Evolutionary conservation across 35 echinoderm and acorn worm species (phyloP).

Genomic region (Eucidaris tribuloides): DNA sequence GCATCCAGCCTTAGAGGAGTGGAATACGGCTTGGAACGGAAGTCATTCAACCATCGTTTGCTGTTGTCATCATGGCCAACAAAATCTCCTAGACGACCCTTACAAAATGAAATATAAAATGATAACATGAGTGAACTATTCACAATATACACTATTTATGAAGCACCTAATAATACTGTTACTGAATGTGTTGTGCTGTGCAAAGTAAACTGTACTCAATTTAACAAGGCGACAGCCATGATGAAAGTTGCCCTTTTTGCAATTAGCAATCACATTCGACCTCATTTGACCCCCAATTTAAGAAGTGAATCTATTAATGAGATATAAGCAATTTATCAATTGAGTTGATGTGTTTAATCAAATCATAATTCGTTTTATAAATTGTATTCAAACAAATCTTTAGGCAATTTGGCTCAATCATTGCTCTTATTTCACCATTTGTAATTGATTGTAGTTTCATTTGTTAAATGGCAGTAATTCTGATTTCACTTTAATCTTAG

Average conservation of each 20-base stretch:
- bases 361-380: too few relatives aligned
- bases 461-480: too few relatives aligned
- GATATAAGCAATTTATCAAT: too few relatives aligned
- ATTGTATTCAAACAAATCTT: too few relatives aligned
- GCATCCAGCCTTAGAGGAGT: conserved; percentile 73
- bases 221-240: background rate
- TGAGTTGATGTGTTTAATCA: too few relatives aligned
- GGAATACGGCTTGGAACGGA: conserved; percentile 79
- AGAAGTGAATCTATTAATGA: too few relatives aligned
- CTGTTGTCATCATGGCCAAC: conserved; percentile 81
- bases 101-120: background rate
- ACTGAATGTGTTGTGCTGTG: background rate
- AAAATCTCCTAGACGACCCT: conserved; percentile 83
- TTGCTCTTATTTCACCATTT: too few relatives aligned
- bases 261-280: background rate
- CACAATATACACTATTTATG: background rate
- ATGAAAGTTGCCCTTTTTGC: background rate
- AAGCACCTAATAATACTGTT: background rate
- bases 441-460: too few relatives aligned
- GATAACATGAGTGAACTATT: too few relatives aligned
- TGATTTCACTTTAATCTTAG: too few relatives aligned
- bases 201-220: background rate
- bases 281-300: background rate
- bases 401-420: too few relatives aligned
- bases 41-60: conserved; percentile 90